Conservation (phyloP, 2,797 vertebrate species). For the Silurus lanzhouensis region DNA sequence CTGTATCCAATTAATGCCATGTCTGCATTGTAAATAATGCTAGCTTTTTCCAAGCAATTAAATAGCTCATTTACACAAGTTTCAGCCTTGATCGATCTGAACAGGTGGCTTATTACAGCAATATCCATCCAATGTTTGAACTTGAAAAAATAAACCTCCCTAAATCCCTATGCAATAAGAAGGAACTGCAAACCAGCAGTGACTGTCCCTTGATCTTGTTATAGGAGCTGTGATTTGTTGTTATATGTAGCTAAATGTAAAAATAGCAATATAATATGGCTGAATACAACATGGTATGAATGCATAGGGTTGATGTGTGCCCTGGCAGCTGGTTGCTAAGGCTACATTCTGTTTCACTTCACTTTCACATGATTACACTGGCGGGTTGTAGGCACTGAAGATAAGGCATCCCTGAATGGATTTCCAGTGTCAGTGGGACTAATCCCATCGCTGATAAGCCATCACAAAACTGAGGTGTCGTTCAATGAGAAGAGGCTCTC, state of each 20-base stretch:
- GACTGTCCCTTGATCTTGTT: background rate
- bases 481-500: slow-evolving; percentile 57
- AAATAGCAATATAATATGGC: slow-evolving; percentile 33
- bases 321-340: slow-evolving; percentile 56
- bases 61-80: background rate
- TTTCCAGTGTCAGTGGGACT: slow-evolving; percentile 57
- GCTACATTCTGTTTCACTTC: slow-evolving; percentile 57
- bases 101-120: background rate
- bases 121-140: background rate
- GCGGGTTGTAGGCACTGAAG: slow-evolving; percentile 55
- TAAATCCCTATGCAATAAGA: slow-evolving; percentile 5
- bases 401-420: slow-evolving; percentile 62
- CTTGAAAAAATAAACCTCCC: background rate
- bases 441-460: slow-evolving; percentile 59
- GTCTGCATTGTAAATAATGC: background rate
- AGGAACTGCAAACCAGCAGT: background rate
- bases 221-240: background rate
- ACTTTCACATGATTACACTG: slow-evolving; percentile 55
- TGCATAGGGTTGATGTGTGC: slow-evolving; percentile 38
- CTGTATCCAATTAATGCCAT: background rate
- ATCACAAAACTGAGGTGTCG: slow-evolving; percentile 58
- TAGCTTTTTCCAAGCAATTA: background rate
- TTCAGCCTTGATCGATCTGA: background rate
- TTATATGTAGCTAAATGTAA: slow-evolving; percentile 31
- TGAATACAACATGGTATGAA: slow-evolving; percentile 21